phyloP scores from a whole-genome alignment of 2,113 vertebrate genomes.

The Lampris incognitus region DNA sequence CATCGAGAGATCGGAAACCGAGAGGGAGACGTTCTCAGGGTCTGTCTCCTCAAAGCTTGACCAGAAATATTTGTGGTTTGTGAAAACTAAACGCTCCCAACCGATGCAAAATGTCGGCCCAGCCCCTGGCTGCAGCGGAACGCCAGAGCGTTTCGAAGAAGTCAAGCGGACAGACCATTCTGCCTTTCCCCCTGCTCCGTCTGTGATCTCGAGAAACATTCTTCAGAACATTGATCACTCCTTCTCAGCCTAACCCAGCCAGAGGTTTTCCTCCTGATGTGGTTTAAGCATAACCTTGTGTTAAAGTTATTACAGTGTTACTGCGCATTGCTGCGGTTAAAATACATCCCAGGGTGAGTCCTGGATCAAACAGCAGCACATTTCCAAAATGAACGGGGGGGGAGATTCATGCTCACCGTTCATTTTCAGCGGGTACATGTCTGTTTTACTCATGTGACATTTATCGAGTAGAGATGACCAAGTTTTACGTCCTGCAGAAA shows the following conservation, averaged over 20 bases:
- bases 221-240: conserved; percentile 32
- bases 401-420: conserved; percentile 46
- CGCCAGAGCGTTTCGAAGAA: conserved; percentile 40
- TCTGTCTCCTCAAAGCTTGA: conserved; percentile 63
- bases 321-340: conserved; percentile 9
- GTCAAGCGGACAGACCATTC: conserved; percentile 18
- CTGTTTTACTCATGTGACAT: conserved; percentile 3
- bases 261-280: conserved; percentile 21
- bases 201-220: conserved; percentile 13
- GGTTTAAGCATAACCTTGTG: conserved; percentile 7
- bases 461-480: background rate
- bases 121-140: conserved; percentile 28
- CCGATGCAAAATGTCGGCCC: conserved; percentile 45
- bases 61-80: conserved; percentile 72
- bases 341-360: conserved; percentile 18
- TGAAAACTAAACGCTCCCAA: conserved; percentile 52
- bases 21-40: conserved; percentile 57
- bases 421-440: conserved; percentile 14
- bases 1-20: conserved; percentile 36
- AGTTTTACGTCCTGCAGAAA: background rate
- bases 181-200: conserved; percentile 27
- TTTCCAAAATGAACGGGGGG: conserved; percentile 29
- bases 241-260: conserved; percentile 24
- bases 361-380: conserved; percentile 31
- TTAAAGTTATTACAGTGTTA: conserved; percentile 28